phyloP scores from a whole-genome alignment of 2,797 vertebrate species.

The Gobionotothen gibberifrons region DNA sequence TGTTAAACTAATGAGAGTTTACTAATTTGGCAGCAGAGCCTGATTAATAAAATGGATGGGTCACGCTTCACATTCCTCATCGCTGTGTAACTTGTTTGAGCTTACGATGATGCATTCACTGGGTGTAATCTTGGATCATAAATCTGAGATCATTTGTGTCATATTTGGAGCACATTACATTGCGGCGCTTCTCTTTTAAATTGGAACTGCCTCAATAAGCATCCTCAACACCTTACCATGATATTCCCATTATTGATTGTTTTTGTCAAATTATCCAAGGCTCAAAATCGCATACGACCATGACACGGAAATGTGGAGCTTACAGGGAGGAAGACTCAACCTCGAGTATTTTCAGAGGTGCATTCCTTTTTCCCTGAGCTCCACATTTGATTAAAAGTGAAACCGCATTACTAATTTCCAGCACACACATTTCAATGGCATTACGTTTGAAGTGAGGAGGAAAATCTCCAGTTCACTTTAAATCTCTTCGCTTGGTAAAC shows the following conservation, averaged over 20 bases:
- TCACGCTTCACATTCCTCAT: constrained; percentile 43
- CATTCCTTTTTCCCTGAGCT: constrained; percentile 43
- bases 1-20: constrained; percentile 52
- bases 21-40: constrained; percentile 55
- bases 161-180: constrained; percentile 50
- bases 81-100: constrained; percentile 22
- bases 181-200: constrained; percentile 29
- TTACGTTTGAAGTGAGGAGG: constrained; percentile 78
- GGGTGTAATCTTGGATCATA: constrained; percentile 50
- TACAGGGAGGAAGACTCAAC: constrained; percentile 24
- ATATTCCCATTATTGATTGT: constrained; percentile 58
- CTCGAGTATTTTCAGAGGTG: constrained; percentile 58
- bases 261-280: constrained; percentile 58
- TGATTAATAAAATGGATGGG: constrained; percentile 58
- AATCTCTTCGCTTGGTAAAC: constrained; percentile 71
- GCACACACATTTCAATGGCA: constrained; percentile 67
- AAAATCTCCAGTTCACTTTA: constrained; percentile 78
- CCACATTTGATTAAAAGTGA: constrained; percentile 76
- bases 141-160: constrained; percentile 52
- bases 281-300: constrained; percentile 61
- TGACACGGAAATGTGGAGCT: constrained; percentile 42
- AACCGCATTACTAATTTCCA: constrained; percentile 72
- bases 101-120: constrained; percentile 22
- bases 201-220: constrained; percentile 44
- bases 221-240: constrained; percentile 36